Evolutionary conservation across 1,140 invertebrate species (phyloP).

Genomic region (Solen grandis): DNA sequence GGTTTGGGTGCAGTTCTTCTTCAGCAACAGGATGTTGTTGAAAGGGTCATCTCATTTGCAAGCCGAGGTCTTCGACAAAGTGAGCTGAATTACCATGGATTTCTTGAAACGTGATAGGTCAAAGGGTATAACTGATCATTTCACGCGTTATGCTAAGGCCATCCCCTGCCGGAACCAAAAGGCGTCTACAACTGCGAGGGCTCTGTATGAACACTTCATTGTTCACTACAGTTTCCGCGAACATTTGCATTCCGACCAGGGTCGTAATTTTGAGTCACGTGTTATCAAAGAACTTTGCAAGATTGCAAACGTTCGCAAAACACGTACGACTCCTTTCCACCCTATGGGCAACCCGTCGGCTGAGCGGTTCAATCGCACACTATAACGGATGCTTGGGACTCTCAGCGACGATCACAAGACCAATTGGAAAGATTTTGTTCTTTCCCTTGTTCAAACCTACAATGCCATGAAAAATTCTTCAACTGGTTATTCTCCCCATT

Average conservation of each 20-base stretch:
- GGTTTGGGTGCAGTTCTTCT: constrained; percentile 66
- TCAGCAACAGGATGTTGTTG: constrained; percentile 21
- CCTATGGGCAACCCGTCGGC: too few species aligned
- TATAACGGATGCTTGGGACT: constrained; percentile 18
- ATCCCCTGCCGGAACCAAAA: constrained; percentile 39
- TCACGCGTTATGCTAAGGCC: constrained; percentile 41
- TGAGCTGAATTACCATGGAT: constrained; percentile 42
- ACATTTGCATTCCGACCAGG: constrained; percentile 7
- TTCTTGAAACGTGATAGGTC: constrained; percentile 17
- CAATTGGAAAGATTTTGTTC: constrained; percentile 10
- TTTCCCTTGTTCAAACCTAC: constrained; percentile 1
- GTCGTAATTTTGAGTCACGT: not conserved
- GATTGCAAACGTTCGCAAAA: too few species aligned
- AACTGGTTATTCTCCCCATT: not conserved
- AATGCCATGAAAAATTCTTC: not conserved
- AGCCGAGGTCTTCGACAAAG: constrained; percentile 13
- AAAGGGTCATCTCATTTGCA: constrained; percentile 28
- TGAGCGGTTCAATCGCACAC: too few species aligned
- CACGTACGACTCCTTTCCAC: too few species aligned
- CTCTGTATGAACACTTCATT: constrained; percentile 10
- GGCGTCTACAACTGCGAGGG: constrained; percentile 16
- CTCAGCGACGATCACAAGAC: not conserved
- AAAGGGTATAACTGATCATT: constrained; percentile 48
- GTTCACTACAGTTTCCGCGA: not conserved
- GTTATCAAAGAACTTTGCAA: not conserved